Percentiles rank a stretch among this genome's conserved stretches.
These are phyloP conservation scores for Spheniscus mendiculus DNA, from an alignment of 2,113 vertebrate species.

Conservation along the genomic window DNA sequence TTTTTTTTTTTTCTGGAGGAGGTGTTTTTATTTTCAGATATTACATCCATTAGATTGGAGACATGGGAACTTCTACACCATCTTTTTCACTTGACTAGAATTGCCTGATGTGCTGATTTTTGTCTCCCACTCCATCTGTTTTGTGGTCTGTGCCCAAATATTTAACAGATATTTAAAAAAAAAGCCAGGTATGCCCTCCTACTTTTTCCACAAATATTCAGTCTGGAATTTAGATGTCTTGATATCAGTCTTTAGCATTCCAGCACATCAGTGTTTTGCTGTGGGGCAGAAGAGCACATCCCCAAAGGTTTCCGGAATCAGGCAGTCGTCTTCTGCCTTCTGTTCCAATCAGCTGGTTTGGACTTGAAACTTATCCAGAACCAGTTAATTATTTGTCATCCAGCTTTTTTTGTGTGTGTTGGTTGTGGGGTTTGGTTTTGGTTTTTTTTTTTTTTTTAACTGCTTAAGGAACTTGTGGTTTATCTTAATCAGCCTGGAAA, in stretches of 20 bases:
- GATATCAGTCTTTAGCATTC: neutral
- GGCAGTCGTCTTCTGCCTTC: neutral
- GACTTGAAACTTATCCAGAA: slow-evolving; percentile 1
- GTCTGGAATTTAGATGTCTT: neutral
- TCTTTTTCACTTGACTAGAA: slow-evolving; percentile 2
- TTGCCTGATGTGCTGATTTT: neutral
- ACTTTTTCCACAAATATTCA: neutral
- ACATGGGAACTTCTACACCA: neutral
- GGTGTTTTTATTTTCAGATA: neutral
- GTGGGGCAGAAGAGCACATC: neutral
- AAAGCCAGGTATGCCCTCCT: neutral
- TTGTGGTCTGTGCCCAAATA: neutral
- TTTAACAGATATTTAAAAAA: neutral
- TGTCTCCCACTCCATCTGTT: neutral
- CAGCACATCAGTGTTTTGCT: neutral
- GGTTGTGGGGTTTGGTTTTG: no score
- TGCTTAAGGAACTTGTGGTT: neutral
- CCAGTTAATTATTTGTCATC: neutral
- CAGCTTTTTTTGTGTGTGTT: no score
- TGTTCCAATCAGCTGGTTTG: neutral
- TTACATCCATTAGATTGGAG: neutral
- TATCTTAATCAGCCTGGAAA: neutral
- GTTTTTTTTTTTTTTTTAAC: neutral
- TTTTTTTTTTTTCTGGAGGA: neutral
- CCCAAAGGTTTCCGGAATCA: neutral